phyloP scores from a whole-genome alignment of 2,888 invertebrate species.

The Agonopterix subpropinquella region DNA sequence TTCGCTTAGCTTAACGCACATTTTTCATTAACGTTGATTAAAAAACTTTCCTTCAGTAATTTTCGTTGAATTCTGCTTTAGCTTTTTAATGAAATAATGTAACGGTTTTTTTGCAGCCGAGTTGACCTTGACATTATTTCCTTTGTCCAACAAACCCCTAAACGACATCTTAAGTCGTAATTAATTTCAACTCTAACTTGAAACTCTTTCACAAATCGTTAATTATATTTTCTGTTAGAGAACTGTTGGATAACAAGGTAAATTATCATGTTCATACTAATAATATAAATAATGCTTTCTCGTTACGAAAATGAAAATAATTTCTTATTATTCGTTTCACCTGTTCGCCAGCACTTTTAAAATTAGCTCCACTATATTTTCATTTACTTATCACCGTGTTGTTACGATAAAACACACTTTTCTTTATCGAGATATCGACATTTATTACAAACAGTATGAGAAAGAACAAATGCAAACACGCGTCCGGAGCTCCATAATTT shows the following conservation, averaged over 20 bases:
- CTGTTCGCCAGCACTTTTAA: no score
- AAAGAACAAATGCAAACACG: slow-evolving; percentile 40
- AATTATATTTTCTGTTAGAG: no score
- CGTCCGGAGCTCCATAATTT: slow-evolving; percentile 30
- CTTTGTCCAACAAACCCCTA: not conserved
- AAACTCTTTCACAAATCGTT: not conserved
- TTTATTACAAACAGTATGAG: slow-evolving; percentile 21
- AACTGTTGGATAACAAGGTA: no score
- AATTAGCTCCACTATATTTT: no score
- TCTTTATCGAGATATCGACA: slow-evolving; percentile 18
- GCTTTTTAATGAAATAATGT: slow-evolving; percentile 31
- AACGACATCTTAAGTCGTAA: no score
- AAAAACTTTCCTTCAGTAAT: slow-evolving; percentile 42
- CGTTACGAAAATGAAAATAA: no score
- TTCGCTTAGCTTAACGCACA: slow-evolving; percentile 20
- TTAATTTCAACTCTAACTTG: not conserved
- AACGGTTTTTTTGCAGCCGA: slow-evolving; percentile 11
- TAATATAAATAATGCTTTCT: no score
- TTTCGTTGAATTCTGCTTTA: slow-evolving; percentile 25
- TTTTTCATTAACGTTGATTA: slow-evolving; percentile 51
- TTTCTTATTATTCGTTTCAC: no score
- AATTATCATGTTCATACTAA: no score
- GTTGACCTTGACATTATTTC: slow-evolving; percentile 1
- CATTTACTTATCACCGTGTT: no score
- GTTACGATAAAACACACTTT: not conserved